Base-by-base conservation (phyloP, 2,113 vertebrate species). In the Jaculus jaculus region DNA sequence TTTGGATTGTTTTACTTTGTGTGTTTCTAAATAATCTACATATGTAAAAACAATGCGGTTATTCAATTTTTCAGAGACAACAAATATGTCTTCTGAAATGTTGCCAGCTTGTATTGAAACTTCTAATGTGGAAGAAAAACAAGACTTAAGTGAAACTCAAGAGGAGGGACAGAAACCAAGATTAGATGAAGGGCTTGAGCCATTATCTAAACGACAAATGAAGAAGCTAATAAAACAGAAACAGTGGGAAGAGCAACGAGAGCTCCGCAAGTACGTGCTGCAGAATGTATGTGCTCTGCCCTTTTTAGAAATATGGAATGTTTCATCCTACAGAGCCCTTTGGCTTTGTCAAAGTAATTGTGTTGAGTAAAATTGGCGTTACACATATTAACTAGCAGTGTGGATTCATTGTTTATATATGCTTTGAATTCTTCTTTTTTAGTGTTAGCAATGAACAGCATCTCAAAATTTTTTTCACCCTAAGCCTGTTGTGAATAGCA, bases 161-260 rank as follows among this genome's bases (percentile, higher is more conserved):
- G 92, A 18, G 16, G 91, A 97, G 39, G 79, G 61, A 51, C 88
- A 1, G 89, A 95, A 97, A 65, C 54, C 92, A 87, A 81, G 68
- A 79, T 72, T 39, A 0, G 91, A 93, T 34, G 93, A 97, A 89
- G 87, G 78, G 42, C 82, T 75, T 34, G 91, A 97, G 79, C 60
- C 94, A 5, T 47, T 99, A 92, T 99, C 99, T 88, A 99, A 99
- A 95, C 98, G 98, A 63, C 99, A 99, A 77, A 98, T 96, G 96
- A 99, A 99, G 97, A 99, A 98, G 79, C 98, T 99, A 0, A 89
- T 99, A 95, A 99, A 98, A 92, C 99, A 99, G 95, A 99, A 99
- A 94, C 99, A 99, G 32, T 99, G 99, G 99, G 99, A 99, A 93
- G 99, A 99, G 32, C 99, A 99, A 93, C 97, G 99, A 92, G 99